A percentile compares a stretch with the other conserved stretches of the same genome.
Conservation (phyloP, 2,797 vertebrate species). For the Alca torda region DNA sequence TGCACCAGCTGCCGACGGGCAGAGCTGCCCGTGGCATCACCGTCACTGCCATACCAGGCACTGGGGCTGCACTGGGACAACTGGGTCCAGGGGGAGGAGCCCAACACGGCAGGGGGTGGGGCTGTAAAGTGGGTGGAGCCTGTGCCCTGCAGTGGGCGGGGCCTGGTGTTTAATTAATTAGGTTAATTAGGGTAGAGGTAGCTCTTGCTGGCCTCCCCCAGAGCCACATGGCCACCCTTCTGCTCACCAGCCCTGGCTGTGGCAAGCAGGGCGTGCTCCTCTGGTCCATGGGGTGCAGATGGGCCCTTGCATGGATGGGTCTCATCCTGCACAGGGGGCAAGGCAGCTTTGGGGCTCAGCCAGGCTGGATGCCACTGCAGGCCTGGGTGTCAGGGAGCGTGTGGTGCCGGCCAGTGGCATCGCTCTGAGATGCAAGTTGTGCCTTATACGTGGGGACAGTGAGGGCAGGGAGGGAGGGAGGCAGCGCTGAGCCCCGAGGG, state of each 20-base stretch:
- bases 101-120: neutral
- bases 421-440: neutral
- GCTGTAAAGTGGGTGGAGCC: neutral
- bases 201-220: fast-evolving
- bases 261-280: fast-evolving
- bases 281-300: fast-evolving
- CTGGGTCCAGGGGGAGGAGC: neutral
- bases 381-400: fast-evolving
- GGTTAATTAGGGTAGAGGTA: neutral
- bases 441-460: fast-evolving
- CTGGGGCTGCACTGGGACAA: neutral
- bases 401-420: fast-evolving
- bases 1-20: neutral
- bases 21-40: neutral
- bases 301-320: neutral
- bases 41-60: fast-evolving
- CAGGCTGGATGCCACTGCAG: neutral
- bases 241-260: neutral
- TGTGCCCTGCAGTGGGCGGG: fast-evolving
- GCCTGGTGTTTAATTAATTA: neutral
- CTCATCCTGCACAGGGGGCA: neutral
- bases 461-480: neutral
- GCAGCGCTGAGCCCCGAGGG: neutral
- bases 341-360: neutral
- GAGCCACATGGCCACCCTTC: fast-evolving